phyloP scores from a whole-genome alignment of 2,888 invertebrate species.

The Epinotia bilunana region DNA sequence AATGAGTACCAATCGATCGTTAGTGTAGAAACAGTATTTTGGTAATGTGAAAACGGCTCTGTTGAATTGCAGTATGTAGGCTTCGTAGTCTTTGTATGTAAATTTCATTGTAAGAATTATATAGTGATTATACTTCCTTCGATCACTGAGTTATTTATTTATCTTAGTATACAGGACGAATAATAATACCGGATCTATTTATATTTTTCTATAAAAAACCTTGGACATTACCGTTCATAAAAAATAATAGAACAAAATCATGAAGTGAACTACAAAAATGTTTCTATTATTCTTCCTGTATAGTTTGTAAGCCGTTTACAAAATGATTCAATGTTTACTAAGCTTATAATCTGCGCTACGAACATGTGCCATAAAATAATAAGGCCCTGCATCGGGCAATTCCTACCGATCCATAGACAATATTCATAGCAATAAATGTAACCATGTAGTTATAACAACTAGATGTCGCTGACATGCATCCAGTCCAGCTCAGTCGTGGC shows the following conservation, averaged over 20 bases:
- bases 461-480: conserved; percentile 15
- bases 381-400: conserved; percentile 62
- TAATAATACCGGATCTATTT: conserved; percentile 25
- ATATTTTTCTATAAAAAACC: conserved; percentile 29
- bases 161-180: conserved; percentile 36
- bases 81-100: conserved; percentile 74
- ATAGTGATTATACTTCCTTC: conserved; percentile 50
- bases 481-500: conserved; percentile 1
- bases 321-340: conserved; percentile 28
- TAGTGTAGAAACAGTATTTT: conserved; percentile 79
- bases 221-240: conserved; percentile 12
- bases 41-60: conserved; percentile 70
- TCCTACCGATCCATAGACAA: conserved; percentile 66
- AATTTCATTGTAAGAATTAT: conserved; percentile 66
- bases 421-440: conserved; percentile 38
- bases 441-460: conserved; percentile 15
- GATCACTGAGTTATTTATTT: conserved; percentile 51
- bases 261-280: conserved; percentile 9
- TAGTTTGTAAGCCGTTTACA: conserved; percentile 42
- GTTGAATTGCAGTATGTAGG: conserved; percentile 70
- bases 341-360: conserved; percentile 52
- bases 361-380: conserved; percentile 77
- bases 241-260: conserved; percentile 5
- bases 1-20: conserved; percentile 69
- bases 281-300: conserved; percentile 37